Percentiles rank a stretch among this genome's conserved stretches.
These are phyloP conservation scores for Xenentodon cancila DNA, from an alignment of 2,797 vertebrate species.

Conservation along the genomic window DNA sequence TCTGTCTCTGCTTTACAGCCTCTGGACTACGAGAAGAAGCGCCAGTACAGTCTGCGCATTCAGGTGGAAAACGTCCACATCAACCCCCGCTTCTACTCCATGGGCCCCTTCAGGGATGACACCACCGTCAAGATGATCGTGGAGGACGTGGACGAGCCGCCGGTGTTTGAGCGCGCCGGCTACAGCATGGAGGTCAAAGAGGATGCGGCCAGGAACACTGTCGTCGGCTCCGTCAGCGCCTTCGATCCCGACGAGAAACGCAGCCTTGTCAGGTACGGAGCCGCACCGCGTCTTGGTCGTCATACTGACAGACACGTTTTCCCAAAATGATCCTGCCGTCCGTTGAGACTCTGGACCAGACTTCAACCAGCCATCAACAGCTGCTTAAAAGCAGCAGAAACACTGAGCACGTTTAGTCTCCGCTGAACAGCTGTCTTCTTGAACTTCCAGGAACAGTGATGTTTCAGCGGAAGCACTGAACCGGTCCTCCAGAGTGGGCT, in stretches of 20 bases:
- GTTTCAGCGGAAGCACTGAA: no score
- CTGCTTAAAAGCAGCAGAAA: neutral
- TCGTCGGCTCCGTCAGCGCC: slow-evolving; percentile 88
- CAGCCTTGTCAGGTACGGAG: slow-evolving; percentile 88
- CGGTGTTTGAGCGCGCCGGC: slow-evolving; percentile 85
- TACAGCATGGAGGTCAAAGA: slow-evolving; percentile 92
- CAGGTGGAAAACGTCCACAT: slow-evolving; percentile 90
- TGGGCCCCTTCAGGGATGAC: slow-evolving; percentile 90
- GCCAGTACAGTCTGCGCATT: slow-evolving; percentile 86
- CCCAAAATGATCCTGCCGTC: neutral
- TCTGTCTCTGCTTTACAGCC: slow-evolving; percentile 69
- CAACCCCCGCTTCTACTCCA: slow-evolving; percentile 86
- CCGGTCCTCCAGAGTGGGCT: no score
- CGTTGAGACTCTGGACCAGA: no score
- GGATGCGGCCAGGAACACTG: slow-evolving; percentile 82
- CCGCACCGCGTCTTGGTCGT: neutral
- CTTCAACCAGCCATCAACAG: neutral
- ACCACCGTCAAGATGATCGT: slow-evolving; percentile 88
- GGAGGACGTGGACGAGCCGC: slow-evolving; percentile 93
- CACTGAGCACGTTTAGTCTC: neutral
- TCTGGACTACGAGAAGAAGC: slow-evolving; percentile 92
- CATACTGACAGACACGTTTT: neutral
- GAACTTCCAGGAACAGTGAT: no score
- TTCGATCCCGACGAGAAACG: slow-evolving; percentile 88
- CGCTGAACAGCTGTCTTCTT: neutral